These are phyloP conservation scores for Drosophila lowei DNA, from an alignment of 1,140 invertebrate genomes.

Conservation along the genomic window DNA sequence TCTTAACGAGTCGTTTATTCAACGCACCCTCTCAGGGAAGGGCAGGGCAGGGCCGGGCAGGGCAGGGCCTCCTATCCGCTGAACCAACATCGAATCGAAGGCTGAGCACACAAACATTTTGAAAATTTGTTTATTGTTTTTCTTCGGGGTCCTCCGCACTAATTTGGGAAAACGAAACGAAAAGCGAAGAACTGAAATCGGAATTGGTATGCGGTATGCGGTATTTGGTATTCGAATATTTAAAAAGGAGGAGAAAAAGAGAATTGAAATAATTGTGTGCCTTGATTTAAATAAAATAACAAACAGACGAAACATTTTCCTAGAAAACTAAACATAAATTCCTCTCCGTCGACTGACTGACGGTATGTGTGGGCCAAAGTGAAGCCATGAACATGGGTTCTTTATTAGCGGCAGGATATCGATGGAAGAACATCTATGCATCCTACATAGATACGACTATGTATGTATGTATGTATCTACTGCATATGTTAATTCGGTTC, in stretches of 20 bases:
- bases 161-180: slow-evolving; percentile 54
- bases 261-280: slow-evolving; percentile 70
- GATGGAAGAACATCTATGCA: slow-evolving; percentile 7
- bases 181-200: slow-evolving; percentile 29
- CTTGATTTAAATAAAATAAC: slow-evolving; percentile 77
- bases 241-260: slow-evolving; percentile 40
- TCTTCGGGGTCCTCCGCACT: slow-evolving; percentile 43
- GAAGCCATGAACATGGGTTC: slow-evolving; percentile 65
- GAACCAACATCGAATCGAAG: slow-evolving; percentile 51
- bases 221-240: slow-evolving; percentile 22
- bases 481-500: slow-evolving; percentile 65
- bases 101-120: slow-evolving; percentile 54
- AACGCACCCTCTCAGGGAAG: slow-evolving; percentile 49
- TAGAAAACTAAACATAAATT: slow-evolving; percentile 73
- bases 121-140: slow-evolving; percentile 78
- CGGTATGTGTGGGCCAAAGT: slow-evolving; percentile 46
- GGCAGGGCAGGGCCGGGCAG: too few species aligned
- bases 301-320: slow-evolving; percentile 38
- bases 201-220: not conserved
- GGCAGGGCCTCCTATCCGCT: too few species aligned
- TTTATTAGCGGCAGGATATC: slow-evolving; percentile 72
- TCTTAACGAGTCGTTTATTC: slow-evolving; percentile 79
- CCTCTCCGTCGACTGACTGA: slow-evolving; percentile 6
- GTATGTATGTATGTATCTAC: slow-evolving; percentile 22
- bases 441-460: not conserved